Percentiles rank a stretch among this genome's conserved stretches.
These are phyloP conservation scores for Cichlasoma orientale DNA, from an alignment of 2,797 vertebrate genomes.

Conservation along the genomic window DNA sequence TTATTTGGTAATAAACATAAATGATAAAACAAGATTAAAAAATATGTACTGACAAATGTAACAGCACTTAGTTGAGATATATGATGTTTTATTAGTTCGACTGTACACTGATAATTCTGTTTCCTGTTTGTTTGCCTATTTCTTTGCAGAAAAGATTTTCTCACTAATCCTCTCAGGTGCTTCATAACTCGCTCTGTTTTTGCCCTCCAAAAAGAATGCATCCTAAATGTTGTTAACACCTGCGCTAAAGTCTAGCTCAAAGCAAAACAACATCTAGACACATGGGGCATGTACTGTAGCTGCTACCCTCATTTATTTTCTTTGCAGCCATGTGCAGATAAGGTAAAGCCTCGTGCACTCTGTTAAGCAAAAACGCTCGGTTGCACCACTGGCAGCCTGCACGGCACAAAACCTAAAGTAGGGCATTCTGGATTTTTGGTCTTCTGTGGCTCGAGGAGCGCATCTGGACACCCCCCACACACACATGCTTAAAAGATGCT, in stretches of 20 bases:
- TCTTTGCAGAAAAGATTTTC: neutral
- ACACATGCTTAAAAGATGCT: slow-evolving; percentile 35
- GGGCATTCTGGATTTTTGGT: slow-evolving; percentile 54
- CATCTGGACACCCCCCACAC: neutral
- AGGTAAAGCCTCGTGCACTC: slow-evolving; percentile 58
- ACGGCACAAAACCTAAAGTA: slow-evolving; percentile 54
- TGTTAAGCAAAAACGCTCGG: slow-evolving; percentile 57
- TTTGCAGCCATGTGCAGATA: slow-evolving; percentile 62
- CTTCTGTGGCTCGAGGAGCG: slow-evolving; percentile 20
- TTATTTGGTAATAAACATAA: neutral
- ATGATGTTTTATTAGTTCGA: neutral
- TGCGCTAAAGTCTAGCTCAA: slow-evolving; percentile 44
- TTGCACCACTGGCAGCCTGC: slow-evolving; percentile 39
- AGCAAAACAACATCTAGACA: slow-evolving; percentile 37
- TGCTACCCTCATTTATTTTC: slow-evolving; percentile 55
- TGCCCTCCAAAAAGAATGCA: neutral
- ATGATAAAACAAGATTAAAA: neutral
- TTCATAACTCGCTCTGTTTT: slow-evolving; percentile 8
- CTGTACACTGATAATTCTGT: neutral
- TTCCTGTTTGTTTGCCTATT: neutral
- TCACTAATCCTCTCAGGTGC: slow-evolving; percentile 21
- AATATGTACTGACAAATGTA: neutral
- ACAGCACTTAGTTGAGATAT: neutral
- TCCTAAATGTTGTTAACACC: slow-evolving; percentile 53
- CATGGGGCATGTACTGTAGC: slow-evolving; percentile 34